Evolutionary conservation across 2,113 vertebrate species (phyloP).

Genomic region (Syngnathoides biaculeatus): DNA sequence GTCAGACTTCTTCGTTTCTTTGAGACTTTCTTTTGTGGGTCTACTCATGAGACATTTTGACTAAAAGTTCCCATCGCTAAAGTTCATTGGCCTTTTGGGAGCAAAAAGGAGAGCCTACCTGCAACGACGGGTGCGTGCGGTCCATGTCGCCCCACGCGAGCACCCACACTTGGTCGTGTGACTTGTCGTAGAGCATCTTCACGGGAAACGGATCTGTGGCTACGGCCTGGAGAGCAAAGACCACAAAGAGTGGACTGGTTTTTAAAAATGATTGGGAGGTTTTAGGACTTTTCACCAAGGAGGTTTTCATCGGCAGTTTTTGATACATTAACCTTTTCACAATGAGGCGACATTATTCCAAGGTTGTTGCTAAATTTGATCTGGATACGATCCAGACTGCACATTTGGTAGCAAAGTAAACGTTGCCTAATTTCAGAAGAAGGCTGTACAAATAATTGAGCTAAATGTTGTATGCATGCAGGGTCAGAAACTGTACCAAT

Average conservation of each 20-base stretch:
- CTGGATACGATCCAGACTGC: background rate
- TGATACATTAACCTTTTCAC: no score
- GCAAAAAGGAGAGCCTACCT: constrained; percentile 70
- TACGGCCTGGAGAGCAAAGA: constrained; percentile 74
- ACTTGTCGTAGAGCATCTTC: constrained; percentile 93
- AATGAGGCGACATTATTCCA: no score
- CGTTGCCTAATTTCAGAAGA: background rate
- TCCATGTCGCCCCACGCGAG: constrained; percentile 85
- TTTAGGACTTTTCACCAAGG: no score
- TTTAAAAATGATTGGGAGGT: background rate
- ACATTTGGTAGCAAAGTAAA: background rate
- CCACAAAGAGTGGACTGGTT: no score
- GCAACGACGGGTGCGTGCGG: constrained; percentile 79
- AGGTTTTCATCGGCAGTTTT: no score
- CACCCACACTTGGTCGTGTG: constrained; percentile 95
- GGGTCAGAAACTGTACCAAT: no score
- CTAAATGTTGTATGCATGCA: no score
- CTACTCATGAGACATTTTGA: background rate
- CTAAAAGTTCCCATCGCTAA: background rate
- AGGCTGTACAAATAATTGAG: background rate
- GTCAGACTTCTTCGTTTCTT: no score
- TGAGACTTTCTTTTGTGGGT: background rate
- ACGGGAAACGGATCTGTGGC: constrained; percentile 84
- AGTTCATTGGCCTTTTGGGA: no score
- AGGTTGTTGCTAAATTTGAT: background rate